Conservation (phyloP, 2,797 vertebrate genomes). For the Melanotaenia boesemani region DNA sequence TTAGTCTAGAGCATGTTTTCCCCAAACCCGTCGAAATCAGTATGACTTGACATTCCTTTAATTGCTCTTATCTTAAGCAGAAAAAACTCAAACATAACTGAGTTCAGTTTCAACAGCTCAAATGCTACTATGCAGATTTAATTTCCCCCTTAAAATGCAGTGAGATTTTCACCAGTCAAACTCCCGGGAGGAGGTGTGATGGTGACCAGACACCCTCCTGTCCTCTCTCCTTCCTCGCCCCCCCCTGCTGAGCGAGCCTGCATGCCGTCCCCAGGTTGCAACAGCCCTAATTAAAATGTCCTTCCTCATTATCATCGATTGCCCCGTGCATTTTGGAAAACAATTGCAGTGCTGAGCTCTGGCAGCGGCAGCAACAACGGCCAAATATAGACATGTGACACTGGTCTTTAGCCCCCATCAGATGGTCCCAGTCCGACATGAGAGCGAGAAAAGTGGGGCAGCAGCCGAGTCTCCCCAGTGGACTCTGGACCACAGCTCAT, state of each 20-base stretch:
- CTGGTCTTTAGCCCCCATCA: slow-evolving; percentile 83
- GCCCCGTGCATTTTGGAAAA: slow-evolving; percentile 83
- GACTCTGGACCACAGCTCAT: slow-evolving; percentile 71
- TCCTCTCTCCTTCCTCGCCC: slow-evolving; percentile 20
- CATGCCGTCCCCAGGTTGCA: slow-evolving; percentile 76
- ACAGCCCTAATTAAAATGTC: slow-evolving; percentile 85
- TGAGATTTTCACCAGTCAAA: slow-evolving; percentile 62
- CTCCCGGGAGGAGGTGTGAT: slow-evolving; percentile 67
- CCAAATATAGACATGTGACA: slow-evolving; percentile 85
- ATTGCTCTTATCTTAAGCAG: background rate
- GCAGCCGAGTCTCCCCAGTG: slow-evolving; percentile 80
- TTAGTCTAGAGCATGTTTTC: background rate
- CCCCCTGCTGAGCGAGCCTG: slow-evolving; percentile 54
- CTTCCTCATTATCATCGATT: slow-evolving; percentile 84
- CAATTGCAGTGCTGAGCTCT: slow-evolving; percentile 75
- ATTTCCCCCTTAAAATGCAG: slow-evolving; percentile 57
- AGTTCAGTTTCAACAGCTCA: background rate
- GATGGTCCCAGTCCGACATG: slow-evolving; percentile 84
- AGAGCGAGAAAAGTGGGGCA: slow-evolving; percentile 83
- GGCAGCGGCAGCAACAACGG: slow-evolving; percentile 65
- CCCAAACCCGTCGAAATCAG: background rate
- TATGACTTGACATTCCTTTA: background rate
- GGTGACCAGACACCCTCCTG: slow-evolving; percentile 57
- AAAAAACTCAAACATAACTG: background rate
- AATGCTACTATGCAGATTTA: slow-evolving; percentile 38